These are phyloP conservation scores for Palythoa grandis DNA, from an alignment of 92 coral and sea anemone species.

Conservation along the genomic window DNA sequence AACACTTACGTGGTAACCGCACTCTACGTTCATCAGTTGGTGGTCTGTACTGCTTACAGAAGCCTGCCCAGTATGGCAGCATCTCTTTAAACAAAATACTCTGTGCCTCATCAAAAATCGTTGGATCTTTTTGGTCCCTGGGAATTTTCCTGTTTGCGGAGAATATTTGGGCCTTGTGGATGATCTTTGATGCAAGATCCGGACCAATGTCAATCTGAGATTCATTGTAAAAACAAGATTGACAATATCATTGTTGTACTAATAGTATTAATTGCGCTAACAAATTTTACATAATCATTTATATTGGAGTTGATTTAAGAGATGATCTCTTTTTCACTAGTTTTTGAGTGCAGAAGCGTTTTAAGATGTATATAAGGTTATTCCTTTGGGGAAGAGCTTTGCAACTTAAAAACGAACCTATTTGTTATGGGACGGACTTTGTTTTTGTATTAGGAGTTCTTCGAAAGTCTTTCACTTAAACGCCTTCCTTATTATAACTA, in stretches of 20 bases:
- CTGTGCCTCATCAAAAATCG: constrained; percentile 92
- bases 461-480: too few relatives aligned
- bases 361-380: too few relatives aligned
- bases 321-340: too few relatives aligned
- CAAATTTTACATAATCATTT: too few relatives aligned
- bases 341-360: too few relatives aligned
- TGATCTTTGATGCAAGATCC: constrained; percentile 87
- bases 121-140: constrained; percentile 90
- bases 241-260: not conserved
- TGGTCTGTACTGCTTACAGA: constrained; percentile 77
- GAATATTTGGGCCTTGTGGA: constrained; percentile 89
- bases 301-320: too few relatives aligned
- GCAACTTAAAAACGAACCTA: too few relatives aligned
- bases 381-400: too few relatives aligned
- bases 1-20: constrained; percentile 90
- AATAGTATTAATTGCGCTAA: too few relatives aligned
- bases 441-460: too few relatives aligned
- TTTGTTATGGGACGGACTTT: too few relatives aligned
- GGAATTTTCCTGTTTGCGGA: constrained; percentile 76
- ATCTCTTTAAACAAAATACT: constrained; percentile 87
- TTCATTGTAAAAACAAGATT: not conserved
- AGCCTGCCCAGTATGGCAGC: constrained; percentile 98
- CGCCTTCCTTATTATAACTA: too few relatives aligned
- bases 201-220: constrained; percentile 93
- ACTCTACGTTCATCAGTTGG: constrained; percentile 66